Conservation (phyloP, 2,797 vertebrate species). For the Apogon talboti region DNA sequence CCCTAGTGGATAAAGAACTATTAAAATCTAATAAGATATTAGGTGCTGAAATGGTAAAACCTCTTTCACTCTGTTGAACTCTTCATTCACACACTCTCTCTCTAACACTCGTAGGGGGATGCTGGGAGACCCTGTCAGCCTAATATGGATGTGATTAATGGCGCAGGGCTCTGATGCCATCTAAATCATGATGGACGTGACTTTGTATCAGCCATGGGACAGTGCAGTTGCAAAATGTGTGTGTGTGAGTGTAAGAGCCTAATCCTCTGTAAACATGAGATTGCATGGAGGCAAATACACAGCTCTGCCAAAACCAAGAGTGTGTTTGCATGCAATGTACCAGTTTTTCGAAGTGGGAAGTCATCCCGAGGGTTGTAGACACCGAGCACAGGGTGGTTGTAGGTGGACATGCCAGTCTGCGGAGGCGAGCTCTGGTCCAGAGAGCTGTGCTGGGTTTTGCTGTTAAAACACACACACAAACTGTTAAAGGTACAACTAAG, state of each 20-base stretch:
- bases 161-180: slow-evolving; percentile 49
- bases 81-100: slow-evolving; percentile 52
- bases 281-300: slow-evolving; percentile 7
- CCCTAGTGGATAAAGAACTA: slow-evolving; percentile 9
- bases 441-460: slow-evolving; percentile 98
- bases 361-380: slow-evolving; percentile 98
- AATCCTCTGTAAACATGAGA: slow-evolving; percentile 12
- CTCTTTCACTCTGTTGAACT: slow-evolving; percentile 51
- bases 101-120: slow-evolving; percentile 38
- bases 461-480: slow-evolving; percentile 62
- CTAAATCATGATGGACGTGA: slow-evolving; percentile 56
- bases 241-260: slow-evolving; percentile 4
- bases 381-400: slow-evolving; percentile 95
- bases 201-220: slow-evolving; percentile 45
- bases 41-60: slow-evolving; percentile 37
- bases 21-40: slow-evolving; percentile 35
- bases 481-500: slow-evolving; percentile 9
- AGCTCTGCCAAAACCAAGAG: slow-evolving; percentile 20
- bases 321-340: slow-evolving; percentile 74
- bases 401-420: slow-evolving; percentile 93
- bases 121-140: slow-evolving; percentile 61
- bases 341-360: slow-evolving; percentile 98
- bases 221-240: slow-evolving; percentile 9
- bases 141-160: slow-evolving; percentile 71
- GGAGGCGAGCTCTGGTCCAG: slow-evolving; percentile 98